Conservation (phyloP, 37 sponge, comb jelly and placozoan genomes). For the Tethya wilhelma region DNA sequence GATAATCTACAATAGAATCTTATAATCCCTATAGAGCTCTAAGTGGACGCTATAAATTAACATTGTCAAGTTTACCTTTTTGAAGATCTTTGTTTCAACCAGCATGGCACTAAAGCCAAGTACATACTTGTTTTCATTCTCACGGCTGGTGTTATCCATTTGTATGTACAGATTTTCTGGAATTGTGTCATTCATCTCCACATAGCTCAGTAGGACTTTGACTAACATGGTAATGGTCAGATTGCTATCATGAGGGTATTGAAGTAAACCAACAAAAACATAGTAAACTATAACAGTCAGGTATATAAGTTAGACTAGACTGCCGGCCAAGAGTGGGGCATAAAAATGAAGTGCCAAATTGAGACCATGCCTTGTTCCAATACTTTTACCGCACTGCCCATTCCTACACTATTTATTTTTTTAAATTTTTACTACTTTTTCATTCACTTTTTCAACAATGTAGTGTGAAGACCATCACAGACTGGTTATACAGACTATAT, state of each 20-base stretch:
- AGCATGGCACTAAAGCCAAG: conserved; percentile 45
- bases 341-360: too few relatives aligned
- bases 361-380: too few relatives aligned
- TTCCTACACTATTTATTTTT: too few relatives aligned
- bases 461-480: too few relatives aligned
- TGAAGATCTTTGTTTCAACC: conserved; percentile 18
- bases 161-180: conserved; percentile 27
- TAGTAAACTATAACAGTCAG: too few relatives aligned
- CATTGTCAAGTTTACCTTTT: conserved; percentile 18
- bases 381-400: too few relatives aligned
- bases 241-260: conserved; percentile 46
- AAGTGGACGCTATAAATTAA: background rate
- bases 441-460: too few relatives aligned
- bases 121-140: conserved; percentile 42
- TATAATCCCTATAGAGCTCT: background rate
- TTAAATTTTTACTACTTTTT: too few relatives aligned
- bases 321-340: too few relatives aligned
- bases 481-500: too few relatives aligned
- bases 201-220: background rate
- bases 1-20: background rate
- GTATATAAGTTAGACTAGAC: too few relatives aligned
- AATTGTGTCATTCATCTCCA: background rate
- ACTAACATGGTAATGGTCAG: conserved; percentile 17
- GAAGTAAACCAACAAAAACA: conserved; percentile 16
- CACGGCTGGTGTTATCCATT: conserved; percentile 32